Base-by-base conservation (phyloP, 2,797 vertebrate species). In the Phoeniculus purpureus region DNA sequence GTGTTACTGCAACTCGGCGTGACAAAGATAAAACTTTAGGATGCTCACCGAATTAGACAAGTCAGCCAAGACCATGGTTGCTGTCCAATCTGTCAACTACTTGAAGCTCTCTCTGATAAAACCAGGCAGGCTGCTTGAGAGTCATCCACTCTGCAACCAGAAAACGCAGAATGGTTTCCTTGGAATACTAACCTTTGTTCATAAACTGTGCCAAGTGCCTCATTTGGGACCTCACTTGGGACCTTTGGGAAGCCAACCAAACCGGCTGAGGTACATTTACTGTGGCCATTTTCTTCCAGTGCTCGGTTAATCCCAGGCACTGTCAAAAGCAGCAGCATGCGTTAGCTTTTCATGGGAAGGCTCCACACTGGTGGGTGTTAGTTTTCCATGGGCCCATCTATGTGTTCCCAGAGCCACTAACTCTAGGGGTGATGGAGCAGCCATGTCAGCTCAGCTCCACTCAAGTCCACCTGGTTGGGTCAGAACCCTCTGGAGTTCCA, bases 331-430 rank as follows among this genome's bases (percentile, higher is more conserved):
- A 54, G 22, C 7, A 4, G 17, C 0, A 0, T 4, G 11, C 0
- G 0, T 37, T 29, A 32, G 21, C 31, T 62, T 59, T 9, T 3
- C 10, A 9, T 0, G 7, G 20, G 31, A 51, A 59, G 22, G 29
- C 3, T 23, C 3, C 0, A 1, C 15, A 3, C 8, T 4, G 16
- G 21, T 7, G 6, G 5, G 9, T 4, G 15, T 12, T 7, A 11
- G 3, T 22, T 65, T 31, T 12, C 0, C 2, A 21, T 14, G 20
- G 2, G 2, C 15, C 8, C 14, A 27, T 6, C 18, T 1, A 1
- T 2, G 19, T 3, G 1, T 1, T n/a, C 5, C 13, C 6, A 3
- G 5, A 0, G 0, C 27, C 0, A 0, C 1, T 31, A 8, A 17
- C 31, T 50, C 4, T 25, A 7, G n/a, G 6, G 6, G 37, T 37